These are phyloP conservation scores for Agelastica alni DNA, from an alignment of 2,888 invertebrate species.

Conservation along the genomic window DNA sequence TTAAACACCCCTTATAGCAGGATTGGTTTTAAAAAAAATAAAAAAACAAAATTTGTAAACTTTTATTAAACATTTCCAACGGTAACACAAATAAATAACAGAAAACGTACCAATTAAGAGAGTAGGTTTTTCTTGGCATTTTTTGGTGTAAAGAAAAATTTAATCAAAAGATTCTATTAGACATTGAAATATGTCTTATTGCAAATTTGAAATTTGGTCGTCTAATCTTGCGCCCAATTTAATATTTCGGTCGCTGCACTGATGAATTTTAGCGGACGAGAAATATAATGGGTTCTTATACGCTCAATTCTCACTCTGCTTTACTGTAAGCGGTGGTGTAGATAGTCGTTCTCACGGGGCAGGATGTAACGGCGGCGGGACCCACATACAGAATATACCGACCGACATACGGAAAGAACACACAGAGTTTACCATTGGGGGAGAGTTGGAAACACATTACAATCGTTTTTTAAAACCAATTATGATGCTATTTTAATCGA, in stretches of 20 bases:
- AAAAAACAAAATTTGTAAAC: too few species aligned
- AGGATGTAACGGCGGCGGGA: constrained; percentile 27
- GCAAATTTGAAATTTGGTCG: too few species aligned
- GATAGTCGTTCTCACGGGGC: constrained; percentile 28
- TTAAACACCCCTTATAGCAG: too few species aligned
- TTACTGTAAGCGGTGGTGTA: constrained; percentile 1
- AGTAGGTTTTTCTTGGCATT: too few species aligned
- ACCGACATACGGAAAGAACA: neutral
- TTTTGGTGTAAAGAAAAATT: too few species aligned
- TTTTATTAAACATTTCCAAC: too few species aligned
- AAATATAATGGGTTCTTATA: neutral
- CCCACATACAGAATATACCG: constrained; percentile 14
- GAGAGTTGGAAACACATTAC: neutral
- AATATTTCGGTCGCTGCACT: neutral
- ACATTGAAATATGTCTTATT: too few species aligned
- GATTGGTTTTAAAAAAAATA: too few species aligned
- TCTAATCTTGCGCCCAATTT: neutral
- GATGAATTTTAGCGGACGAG: neutral
- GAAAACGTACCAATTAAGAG: too few species aligned
- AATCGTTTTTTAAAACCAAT: neutral
- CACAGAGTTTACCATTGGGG: constrained; percentile 1
- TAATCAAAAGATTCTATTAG: too few species aligned
- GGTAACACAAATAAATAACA: too few species aligned
- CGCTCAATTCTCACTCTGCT: neutral
- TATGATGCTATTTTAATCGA: too few species aligned